phyloP scores from a whole-genome alignment of 2,888 invertebrate species.

The Corbicula japonica region DNA sequence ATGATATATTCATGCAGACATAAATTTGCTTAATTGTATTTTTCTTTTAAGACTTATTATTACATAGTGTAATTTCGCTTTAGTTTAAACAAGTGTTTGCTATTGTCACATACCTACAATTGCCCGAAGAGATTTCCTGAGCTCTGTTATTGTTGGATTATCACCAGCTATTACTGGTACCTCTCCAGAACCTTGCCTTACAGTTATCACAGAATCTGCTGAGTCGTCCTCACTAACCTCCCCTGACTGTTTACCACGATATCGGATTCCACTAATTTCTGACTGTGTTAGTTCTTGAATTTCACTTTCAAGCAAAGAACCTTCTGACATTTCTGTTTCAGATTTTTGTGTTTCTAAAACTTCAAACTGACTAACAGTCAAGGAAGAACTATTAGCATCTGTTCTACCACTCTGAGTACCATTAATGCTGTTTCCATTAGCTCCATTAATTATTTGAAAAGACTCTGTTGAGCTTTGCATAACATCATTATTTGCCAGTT shows the following conservation, averaged over 20 bases:
- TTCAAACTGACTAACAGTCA: constrained; percentile 59
- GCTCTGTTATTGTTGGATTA: constrained; percentile 67
- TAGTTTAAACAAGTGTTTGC: too few species aligned
- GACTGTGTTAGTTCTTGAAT: constrained; percentile 27
- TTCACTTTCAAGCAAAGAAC: constrained; percentile 42
- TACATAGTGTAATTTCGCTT: too few species aligned
- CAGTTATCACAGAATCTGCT: constrained; percentile 76
- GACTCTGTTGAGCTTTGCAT: constrained; percentile 72
- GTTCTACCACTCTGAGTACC: constrained; percentile 20
- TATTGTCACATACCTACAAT: constrained; percentile 84
- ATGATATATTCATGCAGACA: too few species aligned
- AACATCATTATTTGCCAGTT: constrained; percentile 61
- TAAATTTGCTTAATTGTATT: too few species aligned
- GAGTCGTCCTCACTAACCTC: constrained; percentile 60
- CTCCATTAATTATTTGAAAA: constrained; percentile 76
- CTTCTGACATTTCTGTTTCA: constrained; percentile 45
- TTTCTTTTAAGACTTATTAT: too few species aligned
- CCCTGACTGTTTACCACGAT: constrained; percentile 26
- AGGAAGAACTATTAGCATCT: constrained; percentile 7
- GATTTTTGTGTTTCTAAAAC: constrained; percentile 53
- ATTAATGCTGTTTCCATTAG: constrained; percentile 61
- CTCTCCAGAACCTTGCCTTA: constrained; percentile 70
- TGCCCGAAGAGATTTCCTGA: constrained; percentile 80
- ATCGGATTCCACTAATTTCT: constrained; percentile 26
- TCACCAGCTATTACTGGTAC: too few species aligned